Percentiles rank a stretch among this genome's conserved stretches.
phyloP scores from a whole-genome alignment of 2,888 invertebrate genomes.

The Leptinotarsa haldemani region DNA sequence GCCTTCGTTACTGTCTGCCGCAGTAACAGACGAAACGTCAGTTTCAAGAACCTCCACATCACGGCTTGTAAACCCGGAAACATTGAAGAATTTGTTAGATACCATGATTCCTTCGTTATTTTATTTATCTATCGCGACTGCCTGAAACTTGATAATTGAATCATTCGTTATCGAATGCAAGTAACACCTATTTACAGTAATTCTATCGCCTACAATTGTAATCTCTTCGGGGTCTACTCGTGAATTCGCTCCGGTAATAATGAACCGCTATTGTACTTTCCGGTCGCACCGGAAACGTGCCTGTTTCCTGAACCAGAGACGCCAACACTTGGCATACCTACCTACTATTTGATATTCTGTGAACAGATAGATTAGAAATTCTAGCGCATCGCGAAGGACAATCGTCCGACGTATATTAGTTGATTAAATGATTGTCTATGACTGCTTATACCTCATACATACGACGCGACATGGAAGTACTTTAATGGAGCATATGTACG shows the following conservation, averaged over 20 bases:
- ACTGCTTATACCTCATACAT: background rate
- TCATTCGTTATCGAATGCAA: background rate
- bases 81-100: background rate
- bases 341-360: slow-evolving; percentile 7
- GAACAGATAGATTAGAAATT: slow-evolving; percentile 4
- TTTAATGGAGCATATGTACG: background rate
- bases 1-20: background rate
- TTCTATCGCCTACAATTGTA: background rate
- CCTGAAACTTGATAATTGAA: background rate
- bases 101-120: background rate
- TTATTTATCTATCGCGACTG: background rate
- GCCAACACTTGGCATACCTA: slow-evolving; percentile 7
- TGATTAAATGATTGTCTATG: slow-evolving; percentile 10
- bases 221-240: background rate
- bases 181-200: background rate
- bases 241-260: slow-evolving; percentile 9
- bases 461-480: background rate
- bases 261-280: slow-evolving; percentile 19
- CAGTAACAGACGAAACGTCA: background rate
- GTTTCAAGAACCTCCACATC: background rate
- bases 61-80: background rate
- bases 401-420: background rate
- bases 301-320: slow-evolving; percentile 1
- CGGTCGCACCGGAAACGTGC: slow-evolving; percentile 12
- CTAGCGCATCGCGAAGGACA: slow-evolving; percentile 9